Evolutionary conservation across 2,797 vertebrate species (phyloP).

Genomic region (Coregonus ussuriensis): DNA sequence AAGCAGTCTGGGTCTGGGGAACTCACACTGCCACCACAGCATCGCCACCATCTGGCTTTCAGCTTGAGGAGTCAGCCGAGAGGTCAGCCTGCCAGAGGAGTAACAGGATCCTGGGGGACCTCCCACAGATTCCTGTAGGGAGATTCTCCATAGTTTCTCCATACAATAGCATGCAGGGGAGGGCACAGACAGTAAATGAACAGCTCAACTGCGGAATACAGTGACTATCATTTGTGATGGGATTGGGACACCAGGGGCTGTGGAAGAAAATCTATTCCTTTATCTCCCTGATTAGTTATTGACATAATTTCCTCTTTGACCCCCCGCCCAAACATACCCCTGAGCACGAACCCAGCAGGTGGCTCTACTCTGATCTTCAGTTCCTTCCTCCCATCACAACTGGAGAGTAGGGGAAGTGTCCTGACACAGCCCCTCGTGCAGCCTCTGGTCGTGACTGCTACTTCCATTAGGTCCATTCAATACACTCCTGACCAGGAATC

Average conservation of each 20-base stretch:
- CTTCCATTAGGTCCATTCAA: constrained; percentile 48
- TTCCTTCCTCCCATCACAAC: constrained; percentile 38
- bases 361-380: constrained; percentile 26
- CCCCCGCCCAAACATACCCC: constrained; percentile 3
- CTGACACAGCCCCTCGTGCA: constrained; percentile 27
- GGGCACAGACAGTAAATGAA: neutral
- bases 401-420: constrained; percentile 14
- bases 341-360: constrained; percentile 37
- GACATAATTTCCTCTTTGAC: constrained; percentile 61
- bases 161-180: neutral
- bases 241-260: neutral
- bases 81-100: neutral
- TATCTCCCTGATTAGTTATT: constrained; percentile 31
- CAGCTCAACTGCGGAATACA: constrained; percentile 23
- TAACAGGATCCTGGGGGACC: neutral
- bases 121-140: neutral
- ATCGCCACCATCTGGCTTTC: constrained; percentile 16
- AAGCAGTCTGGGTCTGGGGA: constrained; percentile 26
- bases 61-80: neutral
- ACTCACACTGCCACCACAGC: neutral
- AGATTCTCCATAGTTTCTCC: neutral
- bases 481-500: constrained; percentile 16
- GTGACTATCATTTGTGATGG: constrained; percentile 6
- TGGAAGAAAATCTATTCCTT: constrained; percentile 24
- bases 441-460: constrained; percentile 28